Conservation (phyloP, 2,888 invertebrate species). For the Philopedon plagiatum region DNA sequence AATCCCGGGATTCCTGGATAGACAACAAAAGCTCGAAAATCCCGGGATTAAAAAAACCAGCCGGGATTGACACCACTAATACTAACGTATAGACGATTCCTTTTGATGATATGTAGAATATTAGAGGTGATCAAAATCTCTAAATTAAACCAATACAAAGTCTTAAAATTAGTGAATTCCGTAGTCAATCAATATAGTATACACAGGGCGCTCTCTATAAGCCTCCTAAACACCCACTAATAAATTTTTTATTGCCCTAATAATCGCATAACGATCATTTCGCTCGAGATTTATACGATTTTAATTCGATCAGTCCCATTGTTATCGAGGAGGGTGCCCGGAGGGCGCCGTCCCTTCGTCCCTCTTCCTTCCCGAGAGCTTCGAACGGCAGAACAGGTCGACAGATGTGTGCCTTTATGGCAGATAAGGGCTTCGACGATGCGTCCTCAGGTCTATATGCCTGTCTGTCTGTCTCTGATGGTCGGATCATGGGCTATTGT, state of each 20-base stretch:
- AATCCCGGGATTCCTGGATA: too few species aligned
- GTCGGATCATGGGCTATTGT: conserved; percentile 20
- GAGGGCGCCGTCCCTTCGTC: conserved; percentile 5
- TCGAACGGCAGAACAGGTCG: conserved; percentile 38
- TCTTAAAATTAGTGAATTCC: too few species aligned
- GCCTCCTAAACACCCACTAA: conserved; percentile 49
- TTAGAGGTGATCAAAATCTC: too few species aligned
- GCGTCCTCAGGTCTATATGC: conserved; percentile 43
- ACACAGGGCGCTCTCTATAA: conserved; percentile 7
- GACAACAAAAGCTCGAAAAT: too few species aligned
- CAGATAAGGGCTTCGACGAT: conserved; percentile 39
- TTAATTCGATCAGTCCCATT: conserved; percentile 50
- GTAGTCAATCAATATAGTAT: too few species aligned
- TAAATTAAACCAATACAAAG: too few species aligned
- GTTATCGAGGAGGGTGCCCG: conserved; percentile 20
- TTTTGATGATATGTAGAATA: too few species aligned
- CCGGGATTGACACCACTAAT: too few species aligned
- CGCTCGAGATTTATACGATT: conserved; percentile 51
- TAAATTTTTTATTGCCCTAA: conserved; percentile 52
- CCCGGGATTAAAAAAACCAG: too few species aligned
- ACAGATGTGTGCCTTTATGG: conserved; percentile 47
- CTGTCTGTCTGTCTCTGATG: conserved; percentile 17
- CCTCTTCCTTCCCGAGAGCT: neutral
- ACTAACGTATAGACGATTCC: too few species aligned
- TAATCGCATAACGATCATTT: conserved; percentile 46